These are phyloP conservation scores for Desmodus rotundus DNA, from an alignment of 2,113 vertebrate species.

Conservation along the genomic window DNA sequence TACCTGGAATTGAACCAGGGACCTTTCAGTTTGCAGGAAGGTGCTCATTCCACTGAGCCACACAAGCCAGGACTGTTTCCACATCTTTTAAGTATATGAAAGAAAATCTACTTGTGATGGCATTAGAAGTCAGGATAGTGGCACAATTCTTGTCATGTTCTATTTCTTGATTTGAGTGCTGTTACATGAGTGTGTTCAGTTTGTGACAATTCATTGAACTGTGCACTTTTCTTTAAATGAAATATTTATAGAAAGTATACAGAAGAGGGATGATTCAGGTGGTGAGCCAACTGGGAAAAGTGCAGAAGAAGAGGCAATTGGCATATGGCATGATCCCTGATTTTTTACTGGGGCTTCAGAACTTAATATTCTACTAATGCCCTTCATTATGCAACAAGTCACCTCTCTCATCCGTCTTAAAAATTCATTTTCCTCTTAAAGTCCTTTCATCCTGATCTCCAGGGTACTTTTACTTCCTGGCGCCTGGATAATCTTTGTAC, in stretches of 20 bases:
- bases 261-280: neutral
- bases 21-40: no score
- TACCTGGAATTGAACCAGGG: no score
- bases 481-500: slow-evolving; percentile 30
- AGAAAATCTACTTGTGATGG: neutral
- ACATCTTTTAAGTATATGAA: neutral
- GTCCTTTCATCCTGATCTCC: slow-evolving; percentile 19
- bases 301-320: neutral
- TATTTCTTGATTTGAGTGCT: neutral
- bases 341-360: slow-evolving; percentile 1
- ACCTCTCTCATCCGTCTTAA: slow-evolving; percentile 19
- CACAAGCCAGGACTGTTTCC: neutral
- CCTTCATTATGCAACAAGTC: neutral
- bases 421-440: slow-evolving; percentile 37
- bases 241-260: neutral
- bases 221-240: neutral
- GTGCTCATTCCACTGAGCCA: neutral
- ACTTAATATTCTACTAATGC: slow-evolving; percentile 24
- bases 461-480: slow-evolving; percentile 1
- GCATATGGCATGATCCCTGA: neutral
- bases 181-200: neutral
- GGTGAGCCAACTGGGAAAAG: neutral
- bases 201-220: neutral
- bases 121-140: neutral
- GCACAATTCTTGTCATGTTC: neutral